These are phyloP conservation scores for Hippocampus abdominalis DNA, from an alignment of 2,113 vertebrate species.

Conservation along the genomic window DNA sequence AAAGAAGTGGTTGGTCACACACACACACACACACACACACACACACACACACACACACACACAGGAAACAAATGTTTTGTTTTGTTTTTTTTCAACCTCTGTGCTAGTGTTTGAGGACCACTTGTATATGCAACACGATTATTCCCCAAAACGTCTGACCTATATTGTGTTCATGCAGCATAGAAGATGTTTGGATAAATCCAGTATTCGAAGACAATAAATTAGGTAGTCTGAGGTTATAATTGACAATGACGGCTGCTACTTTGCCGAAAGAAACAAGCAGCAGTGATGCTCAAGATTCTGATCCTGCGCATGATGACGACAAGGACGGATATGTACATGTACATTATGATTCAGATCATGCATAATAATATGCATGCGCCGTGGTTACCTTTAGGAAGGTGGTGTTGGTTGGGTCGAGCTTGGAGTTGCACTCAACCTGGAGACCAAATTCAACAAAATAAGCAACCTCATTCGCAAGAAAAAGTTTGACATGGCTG, in stretches of 20 bases:
- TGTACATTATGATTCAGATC: background rate
- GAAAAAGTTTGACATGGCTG: background rate
- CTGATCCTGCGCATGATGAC: background rate
- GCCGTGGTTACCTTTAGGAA: conserved; percentile 85
- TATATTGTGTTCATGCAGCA: background rate
- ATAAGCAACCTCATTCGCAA: background rate
- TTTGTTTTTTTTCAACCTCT: no score
- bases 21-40: no score
- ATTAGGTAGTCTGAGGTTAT: no score
- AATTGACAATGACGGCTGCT: no score
- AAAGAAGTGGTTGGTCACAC: no score
- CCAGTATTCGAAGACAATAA: background rate
- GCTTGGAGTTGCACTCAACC: conserved; percentile 98
- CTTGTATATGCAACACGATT: no score
- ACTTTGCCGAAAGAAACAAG: no score
- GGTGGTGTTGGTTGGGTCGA: conserved; percentile 95
- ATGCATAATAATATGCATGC: background rate
- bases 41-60: no score
- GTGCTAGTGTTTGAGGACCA: no score
- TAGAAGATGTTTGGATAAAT: background rate
- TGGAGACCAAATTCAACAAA: conserved; percentile 42
- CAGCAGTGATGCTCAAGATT: background rate
- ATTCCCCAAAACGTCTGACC: background rate
- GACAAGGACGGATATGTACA: background rate
- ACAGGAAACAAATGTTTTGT: no score